These are phyloP conservation scores for Aldabrachelys gigantea DNA, from an alignment of 2,113 vertebrate species.

Conservation along the genomic window DNA sequence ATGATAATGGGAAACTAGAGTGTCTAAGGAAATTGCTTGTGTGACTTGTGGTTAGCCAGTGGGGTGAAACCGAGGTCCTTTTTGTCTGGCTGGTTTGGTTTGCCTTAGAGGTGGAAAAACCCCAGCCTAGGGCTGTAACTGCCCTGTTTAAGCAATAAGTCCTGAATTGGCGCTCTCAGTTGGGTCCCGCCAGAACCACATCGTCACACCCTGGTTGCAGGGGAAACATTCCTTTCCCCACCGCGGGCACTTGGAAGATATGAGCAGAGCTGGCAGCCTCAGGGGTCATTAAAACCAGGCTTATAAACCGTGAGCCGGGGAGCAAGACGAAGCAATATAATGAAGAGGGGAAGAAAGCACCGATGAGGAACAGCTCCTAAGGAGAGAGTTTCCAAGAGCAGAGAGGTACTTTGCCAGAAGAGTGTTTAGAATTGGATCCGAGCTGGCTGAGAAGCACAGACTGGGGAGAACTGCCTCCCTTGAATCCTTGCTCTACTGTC, in stretches of 20 bases:
- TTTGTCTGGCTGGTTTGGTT: no score
- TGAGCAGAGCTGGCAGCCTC: slow-evolving; percentile 46
- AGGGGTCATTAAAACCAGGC: slow-evolving; percentile 47
- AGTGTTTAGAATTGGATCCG: neutral
- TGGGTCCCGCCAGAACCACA: no score
- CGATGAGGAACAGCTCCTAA: slow-evolving; percentile 58
- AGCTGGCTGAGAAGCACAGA: slow-evolving; percentile 30
- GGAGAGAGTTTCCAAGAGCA: slow-evolving; percentile 53
- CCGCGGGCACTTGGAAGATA: slow-evolving; percentile 28
- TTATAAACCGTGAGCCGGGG: slow-evolving; percentile 66
- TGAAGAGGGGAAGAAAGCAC: slow-evolving; percentile 68
- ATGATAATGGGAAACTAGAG: no score
- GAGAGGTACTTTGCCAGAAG: slow-evolving; percentile 61
- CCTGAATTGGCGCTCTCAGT: no score
- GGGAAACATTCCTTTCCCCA: neutral
- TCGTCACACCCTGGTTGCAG: neutral
- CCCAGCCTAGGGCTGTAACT: no score
- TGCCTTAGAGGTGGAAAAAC: no score
- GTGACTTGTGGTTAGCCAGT: no score
- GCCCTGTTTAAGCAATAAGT: no score
- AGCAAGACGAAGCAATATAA: slow-evolving; percentile 33
- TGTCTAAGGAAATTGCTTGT: no score
- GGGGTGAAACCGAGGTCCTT: no score
- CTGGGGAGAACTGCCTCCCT: neutral
- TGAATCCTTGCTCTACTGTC: neutral